Evolutionary conservation across 2,888 invertebrate genomes (phyloP).

Genomic region (Pseudeuparius sepicola): DNA sequence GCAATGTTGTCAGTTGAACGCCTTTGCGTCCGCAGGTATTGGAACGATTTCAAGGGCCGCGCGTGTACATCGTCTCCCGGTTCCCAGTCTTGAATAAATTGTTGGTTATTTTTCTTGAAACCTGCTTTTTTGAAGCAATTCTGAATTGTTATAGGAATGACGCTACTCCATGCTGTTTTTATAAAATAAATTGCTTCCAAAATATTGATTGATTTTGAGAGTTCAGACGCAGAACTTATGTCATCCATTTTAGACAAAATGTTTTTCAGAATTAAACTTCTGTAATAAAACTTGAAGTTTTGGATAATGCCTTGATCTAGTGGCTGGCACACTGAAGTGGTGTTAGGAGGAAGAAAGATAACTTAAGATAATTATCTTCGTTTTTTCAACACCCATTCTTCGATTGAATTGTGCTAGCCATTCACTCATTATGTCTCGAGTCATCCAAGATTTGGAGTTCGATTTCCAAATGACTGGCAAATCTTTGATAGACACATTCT

Average conservation of each 20-base stretch:
- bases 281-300: too few relatives aligned
- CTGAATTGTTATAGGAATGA: conserved; percentile 13
- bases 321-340: conserved; percentile 13
- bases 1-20: too few relatives aligned
- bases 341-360: conserved; percentile 13
- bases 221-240: conserved; percentile 9
- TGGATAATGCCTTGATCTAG: conserved; percentile 13
- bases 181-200: too few relatives aligned
- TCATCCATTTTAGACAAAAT: conserved; percentile 14
- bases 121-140: conserved; percentile 16
- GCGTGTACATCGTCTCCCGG: conserved; percentile 2
- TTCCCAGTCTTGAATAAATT: conserved; percentile 10
- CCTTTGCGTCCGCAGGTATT: too few relatives aligned
- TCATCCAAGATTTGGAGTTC: conserved; percentile 17
- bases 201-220: too few relatives aligned
- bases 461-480: conserved; percentile 11
- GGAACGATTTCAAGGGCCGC: too few relatives aligned
- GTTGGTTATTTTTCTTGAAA: conserved; percentile 10
- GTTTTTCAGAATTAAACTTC: conserved; percentile 10
- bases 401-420: conserved; percentile 10
- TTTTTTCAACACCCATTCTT: too few relatives aligned
- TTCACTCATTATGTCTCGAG: conserved; percentile 12
- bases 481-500: conserved; percentile 12
- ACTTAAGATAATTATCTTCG: too few relatives aligned
- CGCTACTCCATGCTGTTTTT: too few relatives aligned